Evolutionary conservation across 2,113 vertebrate genomes (phyloP).

Genomic region (Carollia perspicillata): DNA sequence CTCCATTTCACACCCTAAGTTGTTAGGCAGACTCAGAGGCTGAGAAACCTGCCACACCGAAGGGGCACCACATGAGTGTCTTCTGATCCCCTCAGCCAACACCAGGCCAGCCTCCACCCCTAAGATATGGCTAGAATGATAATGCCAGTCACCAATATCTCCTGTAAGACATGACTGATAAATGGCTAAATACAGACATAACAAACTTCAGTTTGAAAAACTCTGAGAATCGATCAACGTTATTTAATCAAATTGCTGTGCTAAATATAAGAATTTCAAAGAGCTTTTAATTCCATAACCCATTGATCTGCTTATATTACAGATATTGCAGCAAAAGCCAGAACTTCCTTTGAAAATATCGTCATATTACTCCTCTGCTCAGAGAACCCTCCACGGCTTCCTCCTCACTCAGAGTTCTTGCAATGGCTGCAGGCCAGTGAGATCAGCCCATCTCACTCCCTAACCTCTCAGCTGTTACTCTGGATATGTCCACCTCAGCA

Average conservation of each 20-base stretch:
- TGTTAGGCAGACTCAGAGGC: neutral
- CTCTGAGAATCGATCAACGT: neutral
- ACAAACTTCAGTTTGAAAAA: neutral
- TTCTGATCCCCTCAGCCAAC: neutral
- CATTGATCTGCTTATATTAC: neutral
- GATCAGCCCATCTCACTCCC: no score
- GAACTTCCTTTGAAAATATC: neutral
- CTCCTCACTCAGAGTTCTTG: neutral
- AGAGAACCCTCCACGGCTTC: neutral
- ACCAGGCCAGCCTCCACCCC: neutral
- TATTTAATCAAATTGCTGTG: neutral
- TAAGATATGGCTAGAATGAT: neutral
- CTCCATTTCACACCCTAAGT: neutral
- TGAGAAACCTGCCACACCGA: neutral
- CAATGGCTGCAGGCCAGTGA: neutral
- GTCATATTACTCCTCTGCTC: neutral
- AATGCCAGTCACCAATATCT: neutral
- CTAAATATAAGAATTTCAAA: neutral
- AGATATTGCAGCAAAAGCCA: neutral
- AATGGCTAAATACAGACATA: neutral
- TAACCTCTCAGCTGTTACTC: neutral
- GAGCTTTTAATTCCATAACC: neutral
- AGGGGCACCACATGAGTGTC: neutral
- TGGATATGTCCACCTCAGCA: neutral
- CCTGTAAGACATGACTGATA: neutral